A percentile compares a stretch with the other conserved stretches of the same genome.
Conservation (phyloP, 64 coral and sea anemone species). For the Dendrophyllia cribrosa region DNA sequence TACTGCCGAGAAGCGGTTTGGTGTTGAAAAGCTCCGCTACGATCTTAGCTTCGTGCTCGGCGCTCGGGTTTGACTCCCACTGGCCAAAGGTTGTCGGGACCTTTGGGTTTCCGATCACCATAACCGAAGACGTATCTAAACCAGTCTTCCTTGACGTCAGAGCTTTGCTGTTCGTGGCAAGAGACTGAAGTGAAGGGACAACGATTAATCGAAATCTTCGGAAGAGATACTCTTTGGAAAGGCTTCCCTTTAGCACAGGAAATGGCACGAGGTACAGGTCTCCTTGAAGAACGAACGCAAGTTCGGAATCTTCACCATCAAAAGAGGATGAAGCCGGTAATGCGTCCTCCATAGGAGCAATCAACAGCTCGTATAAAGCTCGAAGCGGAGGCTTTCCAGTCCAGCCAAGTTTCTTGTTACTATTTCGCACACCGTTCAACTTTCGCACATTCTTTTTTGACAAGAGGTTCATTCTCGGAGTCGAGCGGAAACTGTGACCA, state of each 20-base stretch:
- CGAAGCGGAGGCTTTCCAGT: constrained; percentile 83
- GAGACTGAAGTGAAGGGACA: constrained; percentile 89
- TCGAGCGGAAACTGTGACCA: constrained; percentile 61
- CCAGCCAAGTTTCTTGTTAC: constrained; percentile 46
- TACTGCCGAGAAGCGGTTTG: constrained; percentile 79
- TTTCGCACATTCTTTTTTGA: constrained; percentile 73
- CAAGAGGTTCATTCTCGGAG: constrained; percentile 50
- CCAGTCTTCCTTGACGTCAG: neutral
- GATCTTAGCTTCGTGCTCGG: constrained; percentile 95
- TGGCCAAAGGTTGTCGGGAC: constrained; percentile 89
- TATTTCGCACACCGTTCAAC: constrained; percentile 86
- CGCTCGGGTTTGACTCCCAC: constrained; percentile 89
- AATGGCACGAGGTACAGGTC: constrained; percentile 96
- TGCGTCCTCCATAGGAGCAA: constrained; percentile 91
- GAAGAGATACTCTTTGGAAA: constrained; percentile 90
- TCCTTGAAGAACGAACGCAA: constrained; percentile 93
- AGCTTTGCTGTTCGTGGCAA: constrained; percentile 50
- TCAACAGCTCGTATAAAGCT: constrained; percentile 91
- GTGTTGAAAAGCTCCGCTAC: constrained; percentile 92
- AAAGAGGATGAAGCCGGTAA: constrained; percentile 76
- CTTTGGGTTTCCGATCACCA: constrained; percentile 91
- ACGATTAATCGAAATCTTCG: constrained; percentile 78
- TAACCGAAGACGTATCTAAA: constrained; percentile 63
- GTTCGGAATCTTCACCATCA: constrained; percentile 82
- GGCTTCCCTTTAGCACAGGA: constrained; percentile 80